Evolutionary conservation across 2,888 invertebrate genomes (phyloP).

Genomic region (Cordilura impudica): DNA sequence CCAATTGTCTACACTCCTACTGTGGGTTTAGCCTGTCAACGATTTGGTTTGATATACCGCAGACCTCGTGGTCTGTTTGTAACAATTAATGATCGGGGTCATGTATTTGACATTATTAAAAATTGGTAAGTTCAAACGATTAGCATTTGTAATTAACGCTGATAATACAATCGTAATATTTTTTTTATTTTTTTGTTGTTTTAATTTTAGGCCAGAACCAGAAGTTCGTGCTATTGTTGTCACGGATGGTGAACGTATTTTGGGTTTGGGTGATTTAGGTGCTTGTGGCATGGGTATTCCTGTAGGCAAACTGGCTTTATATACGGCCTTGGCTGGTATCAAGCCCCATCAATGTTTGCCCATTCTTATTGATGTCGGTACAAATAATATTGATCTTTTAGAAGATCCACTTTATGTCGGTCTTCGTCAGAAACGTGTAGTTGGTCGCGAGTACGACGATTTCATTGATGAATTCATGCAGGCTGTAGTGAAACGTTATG

Average conservation of each 20-base stretch:
- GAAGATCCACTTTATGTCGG: slow-evolving; percentile 98
- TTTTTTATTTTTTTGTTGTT: no score
- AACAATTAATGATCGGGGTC: slow-evolving; percentile 95
- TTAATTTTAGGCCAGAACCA: slow-evolving; percentile 86
- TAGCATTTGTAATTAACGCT: neutral
- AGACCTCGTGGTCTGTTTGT: slow-evolving; percentile 97
- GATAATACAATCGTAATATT: neutral
- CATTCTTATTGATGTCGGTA: slow-evolving; percentile 95
- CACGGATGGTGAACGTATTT: slow-evolving; percentile 97
- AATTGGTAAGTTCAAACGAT: slow-evolving; percentile 72
- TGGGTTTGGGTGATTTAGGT: slow-evolving; percentile 97
- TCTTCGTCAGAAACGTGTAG: slow-evolving; percentile 88
- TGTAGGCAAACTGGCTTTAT: slow-evolving; percentile 96
- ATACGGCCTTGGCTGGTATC: slow-evolving; percentile 98
- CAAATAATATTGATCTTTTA: slow-evolving; percentile 91
- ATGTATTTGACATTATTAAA: slow-evolving; percentile 88
- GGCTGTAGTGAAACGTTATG: slow-evolving; percentile 91
- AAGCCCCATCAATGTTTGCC: slow-evolving; percentile 97
- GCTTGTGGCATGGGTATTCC: slow-evolving; percentile 98
- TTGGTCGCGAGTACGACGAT: slow-evolving; percentile 92
- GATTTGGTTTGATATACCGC: slow-evolving; percentile 96
- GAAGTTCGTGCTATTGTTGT: slow-evolving; percentile 93
- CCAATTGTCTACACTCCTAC: slow-evolving; percentile 99
- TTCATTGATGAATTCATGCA: slow-evolving; percentile 98
- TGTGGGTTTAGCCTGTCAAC: slow-evolving; percentile 97